Percentiles rank a stretch among this genome's conserved stretches.
Conservation (phyloP, 1,140 invertebrate genomes). For the Drosophila grimshawi region DNA sequence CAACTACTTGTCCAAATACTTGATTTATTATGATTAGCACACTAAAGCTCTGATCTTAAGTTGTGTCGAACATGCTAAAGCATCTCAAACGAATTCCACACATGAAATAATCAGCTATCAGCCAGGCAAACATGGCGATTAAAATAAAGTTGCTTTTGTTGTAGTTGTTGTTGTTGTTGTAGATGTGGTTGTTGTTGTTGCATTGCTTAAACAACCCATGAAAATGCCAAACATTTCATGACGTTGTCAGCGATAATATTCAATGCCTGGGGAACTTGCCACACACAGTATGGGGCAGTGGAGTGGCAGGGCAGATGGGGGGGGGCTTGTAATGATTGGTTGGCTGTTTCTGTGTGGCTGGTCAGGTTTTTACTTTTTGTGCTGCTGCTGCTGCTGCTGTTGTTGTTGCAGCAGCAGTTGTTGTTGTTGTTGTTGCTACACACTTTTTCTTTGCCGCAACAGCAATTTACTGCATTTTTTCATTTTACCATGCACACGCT, state of each 20-base stretch:
- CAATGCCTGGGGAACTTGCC: conserved; percentile 26
- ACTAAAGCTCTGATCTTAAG: neutral
- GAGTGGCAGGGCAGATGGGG: neutral
- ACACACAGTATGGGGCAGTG: neutral
- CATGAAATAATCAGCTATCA: conserved; percentile 1
- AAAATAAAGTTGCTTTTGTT: conserved; percentile 35
- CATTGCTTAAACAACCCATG: conserved; percentile 46
- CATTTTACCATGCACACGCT: conserved; percentile 45
- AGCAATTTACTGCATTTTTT: conserved; percentile 61
- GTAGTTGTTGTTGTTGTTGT: conserved; percentile 10
- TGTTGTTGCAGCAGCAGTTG: conserved; percentile 1
- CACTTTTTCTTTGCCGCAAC: conserved; percentile 61
- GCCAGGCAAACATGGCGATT: conserved; percentile 27
- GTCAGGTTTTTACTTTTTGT: conserved; percentile 49
- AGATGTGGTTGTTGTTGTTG: conserved; percentile 37
- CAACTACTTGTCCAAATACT: too few species aligned
- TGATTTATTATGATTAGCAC: too few species aligned
- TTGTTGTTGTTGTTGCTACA: conserved; percentile 52
- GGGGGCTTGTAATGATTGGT: neutral
- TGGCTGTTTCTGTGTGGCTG: conserved; percentile 17
- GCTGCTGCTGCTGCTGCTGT: neutral
- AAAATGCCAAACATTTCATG: conserved; percentile 58
- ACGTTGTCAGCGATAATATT: conserved; percentile 51
- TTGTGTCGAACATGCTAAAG: neutral
- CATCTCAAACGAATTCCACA: conserved; percentile 1